Evolutionary conservation across 1,140 invertebrate species (phyloP).

Genomic region (Wiebesia pumilae): DNA sequence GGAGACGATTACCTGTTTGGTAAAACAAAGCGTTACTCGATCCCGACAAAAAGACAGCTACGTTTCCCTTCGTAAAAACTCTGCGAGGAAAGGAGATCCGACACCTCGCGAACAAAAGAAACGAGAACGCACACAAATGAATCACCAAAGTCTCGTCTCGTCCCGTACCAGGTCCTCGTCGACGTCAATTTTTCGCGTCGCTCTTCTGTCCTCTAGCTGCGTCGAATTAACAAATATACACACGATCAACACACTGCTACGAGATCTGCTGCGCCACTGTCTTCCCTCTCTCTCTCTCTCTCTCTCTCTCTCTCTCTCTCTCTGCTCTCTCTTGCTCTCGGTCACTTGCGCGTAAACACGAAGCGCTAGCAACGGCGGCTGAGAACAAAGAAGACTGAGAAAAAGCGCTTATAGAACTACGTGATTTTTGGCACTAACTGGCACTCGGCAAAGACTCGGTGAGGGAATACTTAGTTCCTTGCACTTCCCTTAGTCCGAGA

Average conservation of each 20-base stretch:
- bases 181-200: neutral
- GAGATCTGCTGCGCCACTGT: conserved; percentile 10
- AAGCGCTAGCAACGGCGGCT: neutral
- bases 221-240: neutral
- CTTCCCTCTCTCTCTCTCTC: neutral
- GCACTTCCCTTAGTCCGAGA: too few species aligned
- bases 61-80: too few species aligned
- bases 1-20: conserved; percentile 67
- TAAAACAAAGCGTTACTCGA: conserved; percentile 60
- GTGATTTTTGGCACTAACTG: neutral
- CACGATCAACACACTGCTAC: neutral
- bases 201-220: neutral
- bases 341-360: neutral
- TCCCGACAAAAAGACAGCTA: neutral
- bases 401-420: neutral
- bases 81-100: too few species aligned
- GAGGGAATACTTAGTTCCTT: neutral
- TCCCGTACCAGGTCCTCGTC: neutral
- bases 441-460: neutral
- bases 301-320: neutral
- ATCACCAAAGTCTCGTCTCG: neutral
- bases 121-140: neutral
- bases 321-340: neutral
- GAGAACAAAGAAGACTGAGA: neutral
- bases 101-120: neutral